Evolutionary conservation across 2,888 invertebrate genomes (phyloP), one percentile per base, ranked within the genome.

Genomic region (Stictocephala bisonia): DNA sequence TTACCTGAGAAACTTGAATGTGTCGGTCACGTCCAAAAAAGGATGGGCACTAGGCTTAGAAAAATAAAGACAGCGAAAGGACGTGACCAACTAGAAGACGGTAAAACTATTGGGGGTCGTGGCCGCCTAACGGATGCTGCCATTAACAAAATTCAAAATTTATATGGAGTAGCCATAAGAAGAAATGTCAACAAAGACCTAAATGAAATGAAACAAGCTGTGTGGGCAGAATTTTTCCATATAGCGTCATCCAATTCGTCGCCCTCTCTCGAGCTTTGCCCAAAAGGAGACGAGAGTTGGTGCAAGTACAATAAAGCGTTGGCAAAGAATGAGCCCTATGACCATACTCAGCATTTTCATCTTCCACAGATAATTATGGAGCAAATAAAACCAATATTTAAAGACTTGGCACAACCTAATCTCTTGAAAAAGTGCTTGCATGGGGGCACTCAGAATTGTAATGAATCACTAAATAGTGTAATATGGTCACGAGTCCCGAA

Each of bases 181-280:
- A 51, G 75, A n/a, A 76, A 79, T 73, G 56, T 74, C 6, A 51
- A 79, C 72, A 76, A 76, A 9, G 44, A 75, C 7, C 77, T 76
- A 53, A 66, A 74, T n/a, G n/a, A n/a, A n/a, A n/a, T n/a, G 51
- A 77, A 76, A 64, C n/a, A n/a, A n/a, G 79, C 75, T 9, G 73
- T 81, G 44, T 80, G 79, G 80, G 79, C 80, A 11, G 76, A 75
- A 9, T 80, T 74, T 71, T 76, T 72, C 22, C 80, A 80, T 58
- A 75, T 76, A 64, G 51, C 22, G 58, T 80, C 78, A 6, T 74
- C 79, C 6, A 77, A 80, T 48, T 76, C 75, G 56, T 74, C 78
- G 9, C 79, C 78, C 13, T 71, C 74, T 35, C 79, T 80, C 70
- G 48, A 75, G 3, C 31, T 76, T 35, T 80, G 80, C 75, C 78